Evolutionary conservation across 2,797 vertebrate species (phyloP), one percentile per base, ranked within the genome.

Genomic region (Cyclopterus lumpus): DNA sequence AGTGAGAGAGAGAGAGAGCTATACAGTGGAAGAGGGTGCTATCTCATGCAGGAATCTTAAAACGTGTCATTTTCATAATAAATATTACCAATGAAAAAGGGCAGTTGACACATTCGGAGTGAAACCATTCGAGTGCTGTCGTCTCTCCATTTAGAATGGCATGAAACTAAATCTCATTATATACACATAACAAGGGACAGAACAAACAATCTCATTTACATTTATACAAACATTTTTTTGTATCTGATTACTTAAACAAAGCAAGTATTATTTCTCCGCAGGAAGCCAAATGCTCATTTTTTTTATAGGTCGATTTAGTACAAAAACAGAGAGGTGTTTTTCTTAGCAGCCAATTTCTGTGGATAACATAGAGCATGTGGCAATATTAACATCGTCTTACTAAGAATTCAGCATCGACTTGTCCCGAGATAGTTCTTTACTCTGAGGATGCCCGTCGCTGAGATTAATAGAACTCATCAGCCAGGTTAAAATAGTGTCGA

Each of bases 191-290:
- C 65, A 75, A 14, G 16, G 12, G 72, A 59, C 14, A 62, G 77
- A 87, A 75, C 75, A 84, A 91, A 91, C 79, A 89, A 85, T 85
- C 81, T 80, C 49, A 89, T 92, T 92, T 88, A 88, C 84, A 90
- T 88, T 87, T 73, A 88, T 77, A 85, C 83, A 78, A 88, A 90
- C 26, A 75, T 82, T 81, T n/a, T 80, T 89, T 86, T 89, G 81
- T 85, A 63, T 77, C 71, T 82, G 83, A 87, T 90, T 89, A 87
- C 83, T 86, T 77, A 54, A 80, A 88, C 84, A 90, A 86, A 83
- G 75, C 74, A 66, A 60, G 71, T 83, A 74, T 73, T 34, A 77
- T 71, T 85, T 85, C 71, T 82, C 80, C 74, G 69, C 81, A 81
- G 66, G 81, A 86, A 80, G 68, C 78, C 57, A 54, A 88, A 88